Conservation (phyloP, 2,113 vertebrate genomes). For the Myrmophylax atrothorax region DNA sequence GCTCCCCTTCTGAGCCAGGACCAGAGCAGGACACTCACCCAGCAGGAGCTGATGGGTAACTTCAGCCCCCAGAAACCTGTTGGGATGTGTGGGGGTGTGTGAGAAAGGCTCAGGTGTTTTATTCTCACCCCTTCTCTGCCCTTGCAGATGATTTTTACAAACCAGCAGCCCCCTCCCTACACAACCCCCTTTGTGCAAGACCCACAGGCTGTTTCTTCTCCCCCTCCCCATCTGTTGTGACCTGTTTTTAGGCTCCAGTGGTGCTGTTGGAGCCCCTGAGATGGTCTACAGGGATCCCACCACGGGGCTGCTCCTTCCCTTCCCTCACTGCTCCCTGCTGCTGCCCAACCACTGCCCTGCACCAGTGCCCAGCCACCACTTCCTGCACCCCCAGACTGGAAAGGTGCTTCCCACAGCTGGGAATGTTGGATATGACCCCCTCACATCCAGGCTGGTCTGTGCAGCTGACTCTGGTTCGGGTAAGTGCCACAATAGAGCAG, state of each 20-base stretch:
- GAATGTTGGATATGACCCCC: slow-evolving; percentile 82
- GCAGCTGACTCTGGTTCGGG: slow-evolving; percentile 69
- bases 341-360: slow-evolving; percentile 73
- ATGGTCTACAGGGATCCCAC: slow-evolving; percentile 66
- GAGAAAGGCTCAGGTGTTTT: not conserved
- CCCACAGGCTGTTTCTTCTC: not conserved
- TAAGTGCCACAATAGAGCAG: slow-evolving; percentile 9
- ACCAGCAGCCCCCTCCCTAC: not conserved
- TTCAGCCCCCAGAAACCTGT: not conserved
- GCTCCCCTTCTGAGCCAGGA: slow-evolving; percentile 78
- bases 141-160: not conserved
- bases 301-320: slow-evolving; percentile 79
- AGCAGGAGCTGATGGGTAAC: slow-evolving; percentile 79
- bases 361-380: slow-evolving; percentile 76
- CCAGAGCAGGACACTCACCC: slow-evolving; percentile 70
- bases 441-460: slow-evolving; percentile 74
- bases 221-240: not conserved
- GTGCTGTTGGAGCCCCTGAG: slow-evolving; percentile 15
- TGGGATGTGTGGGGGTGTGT: not conserved
- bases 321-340: slow-evolving; percentile 61
- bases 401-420: slow-evolving; percentile 81
- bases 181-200: not conserved
- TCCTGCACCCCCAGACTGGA: slow-evolving; percentile 84
- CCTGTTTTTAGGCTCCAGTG: slow-evolving; percentile 53
- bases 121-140: not conserved